Base-by-base conservation (phyloP, 2,888 invertebrate genomes). In the Harpalus rubripes region DNA sequence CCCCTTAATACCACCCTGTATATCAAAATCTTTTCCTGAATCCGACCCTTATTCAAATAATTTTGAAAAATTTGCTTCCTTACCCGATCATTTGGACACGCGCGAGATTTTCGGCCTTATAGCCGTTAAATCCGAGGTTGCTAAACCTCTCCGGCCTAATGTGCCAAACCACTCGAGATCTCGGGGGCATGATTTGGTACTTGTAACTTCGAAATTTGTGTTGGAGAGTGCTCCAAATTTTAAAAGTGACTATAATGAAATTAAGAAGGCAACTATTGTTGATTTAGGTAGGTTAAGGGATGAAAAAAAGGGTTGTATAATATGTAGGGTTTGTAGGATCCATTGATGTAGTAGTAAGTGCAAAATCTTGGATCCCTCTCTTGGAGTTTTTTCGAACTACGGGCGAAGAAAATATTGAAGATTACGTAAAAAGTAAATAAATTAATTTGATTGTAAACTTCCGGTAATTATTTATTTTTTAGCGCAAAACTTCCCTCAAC, bases 331-430 rank as follows among this genome's bases (percentile, higher is more conserved):
- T 52, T 52, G 1, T 12, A 52, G 44, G 98, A 90, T 96, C 97
- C 88, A 92, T 99, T 87, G 97, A 98, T 90, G 92, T 98, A 86
- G 96, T 97, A 41, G 94, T 99, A 87, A 98, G 97, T 89, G 95
- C 98, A 26, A 96, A 98, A 90, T 97, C 98, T 79, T 99, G 98
- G 99, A 97, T 98, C 88, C 95, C 98, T 44, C 95, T 99, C 63
- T 93, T 99, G 80, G 98, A 99, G 91, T 98, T 99, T 91, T 96
- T 99, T 89, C 97, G 97, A 41, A 91, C 90, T 89, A 87, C 85
- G 18, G 86, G 26, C 10, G 63, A 82, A 32, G 32, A 68, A 65
- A 26, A 65, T 2, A n/a, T 44, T 7, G 76, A 76, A 12, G 56
- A 76, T 1, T 4, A n/a, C 5, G 22, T 15, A 44, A 76, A 76